phyloP scores from a whole-genome alignment of 1,140 invertebrate genomes.

The Neodiprion fabricii region DNA sequence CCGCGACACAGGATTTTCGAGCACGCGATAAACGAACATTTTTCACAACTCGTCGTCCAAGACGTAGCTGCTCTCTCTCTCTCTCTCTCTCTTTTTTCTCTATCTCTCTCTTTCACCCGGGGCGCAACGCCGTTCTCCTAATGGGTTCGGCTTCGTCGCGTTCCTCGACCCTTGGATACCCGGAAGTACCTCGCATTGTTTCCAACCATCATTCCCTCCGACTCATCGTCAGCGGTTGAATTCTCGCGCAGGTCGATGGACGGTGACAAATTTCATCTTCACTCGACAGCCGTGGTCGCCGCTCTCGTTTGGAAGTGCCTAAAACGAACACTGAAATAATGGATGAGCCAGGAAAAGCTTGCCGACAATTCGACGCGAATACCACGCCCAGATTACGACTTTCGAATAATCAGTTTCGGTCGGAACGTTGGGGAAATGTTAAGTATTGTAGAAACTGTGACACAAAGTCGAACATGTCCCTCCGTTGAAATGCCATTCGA shows the following conservation, averaged over 20 bases:
- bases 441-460: too few species aligned
- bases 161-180: not conserved
- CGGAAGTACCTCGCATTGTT: not conserved
- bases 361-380: not conserved
- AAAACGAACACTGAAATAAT: not conserved
- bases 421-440: too few species aligned
- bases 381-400: not conserved
- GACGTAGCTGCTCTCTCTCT: not conserved
- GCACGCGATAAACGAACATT: not conserved
- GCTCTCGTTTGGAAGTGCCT: not conserved
- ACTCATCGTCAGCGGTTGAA: not conserved
- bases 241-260: not conserved
- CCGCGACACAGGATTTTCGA: not conserved
- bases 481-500: too few species aligned
- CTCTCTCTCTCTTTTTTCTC: too few species aligned
- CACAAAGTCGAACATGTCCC: too few species aligned
- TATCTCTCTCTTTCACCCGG: not conserved
- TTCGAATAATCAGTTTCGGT: too few species aligned
- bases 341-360: not conserved
- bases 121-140: not conserved
- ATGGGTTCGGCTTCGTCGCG: not conserved
- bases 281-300: not conserved
- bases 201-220: not conserved
- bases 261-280: not conserved
- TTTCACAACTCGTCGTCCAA: not conserved